Evolutionary conservation across 2,888 invertebrate genomes (phyloP).

Genomic region (Resseliella maxima): DNA sequence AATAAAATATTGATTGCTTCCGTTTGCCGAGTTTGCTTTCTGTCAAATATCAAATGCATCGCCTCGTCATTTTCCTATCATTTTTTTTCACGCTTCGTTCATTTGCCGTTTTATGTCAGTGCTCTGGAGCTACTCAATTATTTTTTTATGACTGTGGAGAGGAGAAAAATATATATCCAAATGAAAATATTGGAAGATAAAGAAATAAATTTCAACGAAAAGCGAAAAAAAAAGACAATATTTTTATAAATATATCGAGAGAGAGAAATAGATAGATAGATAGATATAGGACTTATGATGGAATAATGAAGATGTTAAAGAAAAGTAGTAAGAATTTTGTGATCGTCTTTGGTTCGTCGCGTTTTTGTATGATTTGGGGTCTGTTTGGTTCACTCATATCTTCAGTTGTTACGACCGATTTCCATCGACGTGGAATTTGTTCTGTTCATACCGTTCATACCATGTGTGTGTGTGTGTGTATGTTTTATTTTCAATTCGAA

Average conservation of each 20-base stretch:
- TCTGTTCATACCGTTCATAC: background rate
- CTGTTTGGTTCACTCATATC: background rate
- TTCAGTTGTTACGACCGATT: background rate
- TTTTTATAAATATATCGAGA: too few species aligned
- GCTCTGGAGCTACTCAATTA: background rate
- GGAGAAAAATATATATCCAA: background rate
- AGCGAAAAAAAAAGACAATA: too few species aligned
- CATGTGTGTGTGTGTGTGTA: background rate
- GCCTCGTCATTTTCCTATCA: conserved; percentile 1
- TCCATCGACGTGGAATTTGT: background rate
- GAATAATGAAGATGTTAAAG: background rate
- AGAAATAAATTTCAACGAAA: background rate
- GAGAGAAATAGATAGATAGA: too few species aligned
- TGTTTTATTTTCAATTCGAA: conserved; percentile 38
- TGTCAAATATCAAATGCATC: background rate
- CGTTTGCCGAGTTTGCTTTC: background rate
- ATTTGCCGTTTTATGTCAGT: background rate
- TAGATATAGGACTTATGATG: background rate
- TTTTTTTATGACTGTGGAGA: background rate
- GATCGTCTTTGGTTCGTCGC: background rate
- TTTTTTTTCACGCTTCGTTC: background rate
- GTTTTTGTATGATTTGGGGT: background rate
- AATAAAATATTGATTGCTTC: conserved; percentile 1
- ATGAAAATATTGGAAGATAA: conserved; percentile 7
- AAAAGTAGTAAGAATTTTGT: background rate